phyloP scores from a whole-genome alignment of 2,113 vertebrate species.

The Sialia sialis region DNA sequence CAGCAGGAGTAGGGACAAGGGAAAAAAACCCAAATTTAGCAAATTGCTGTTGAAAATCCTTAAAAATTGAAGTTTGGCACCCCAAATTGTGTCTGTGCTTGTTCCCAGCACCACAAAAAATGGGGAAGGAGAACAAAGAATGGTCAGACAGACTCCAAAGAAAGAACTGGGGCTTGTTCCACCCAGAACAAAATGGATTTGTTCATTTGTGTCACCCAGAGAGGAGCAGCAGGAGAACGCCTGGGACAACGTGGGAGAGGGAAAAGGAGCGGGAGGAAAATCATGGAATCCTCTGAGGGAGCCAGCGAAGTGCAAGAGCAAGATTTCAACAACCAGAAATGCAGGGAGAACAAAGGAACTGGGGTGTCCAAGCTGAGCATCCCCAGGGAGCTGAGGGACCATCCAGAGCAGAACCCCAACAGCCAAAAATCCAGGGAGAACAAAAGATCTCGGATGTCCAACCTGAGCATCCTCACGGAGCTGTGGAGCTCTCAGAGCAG shows the following conservation, averaged over 20 bases:
- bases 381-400: too few species aligned
- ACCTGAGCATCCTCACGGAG: too few species aligned
- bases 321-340: too few species aligned
- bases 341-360: too few species aligned
- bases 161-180: background rate
- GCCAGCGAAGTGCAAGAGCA: too few species aligned
- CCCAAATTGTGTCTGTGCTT: accelerated
- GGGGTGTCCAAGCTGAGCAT: too few species aligned
- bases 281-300: background rate
- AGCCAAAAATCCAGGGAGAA: too few species aligned
- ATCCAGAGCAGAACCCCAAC: too few species aligned
- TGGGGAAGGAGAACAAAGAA: background rate
- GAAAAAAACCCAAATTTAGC: background rate
- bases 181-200: too few species aligned
- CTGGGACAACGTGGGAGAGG: accelerated
- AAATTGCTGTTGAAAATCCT: background rate
- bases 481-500: too few species aligned
- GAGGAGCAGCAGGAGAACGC: background rate
- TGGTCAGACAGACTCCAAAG: background rate
- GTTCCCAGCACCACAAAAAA: background rate
- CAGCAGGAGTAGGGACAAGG: background rate
- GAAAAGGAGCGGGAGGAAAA: background rate
- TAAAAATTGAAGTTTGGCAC: background rate
- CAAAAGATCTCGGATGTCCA: background rate
- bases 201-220: background rate